Evolutionary conservation across 2,113 vertebrate species (phyloP).

Genomic region (Gymnogyps californianus): DNA sequence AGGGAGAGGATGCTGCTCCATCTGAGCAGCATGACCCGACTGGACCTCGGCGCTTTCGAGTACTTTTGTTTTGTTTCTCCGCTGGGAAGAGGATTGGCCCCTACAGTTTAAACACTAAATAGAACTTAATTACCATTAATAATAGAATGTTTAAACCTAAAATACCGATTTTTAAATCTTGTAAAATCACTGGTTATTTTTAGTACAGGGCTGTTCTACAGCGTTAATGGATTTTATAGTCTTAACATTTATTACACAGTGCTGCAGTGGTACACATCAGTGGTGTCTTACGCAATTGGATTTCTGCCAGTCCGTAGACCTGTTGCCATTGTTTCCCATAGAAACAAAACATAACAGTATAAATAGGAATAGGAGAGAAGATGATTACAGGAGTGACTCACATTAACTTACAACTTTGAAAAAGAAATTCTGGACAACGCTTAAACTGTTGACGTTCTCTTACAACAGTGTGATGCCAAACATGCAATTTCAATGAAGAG

Average conservation of each 20-base stretch:
- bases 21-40: background rate
- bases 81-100: background rate
- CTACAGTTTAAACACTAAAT: background rate
- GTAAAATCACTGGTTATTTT: background rate
- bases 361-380: slow-evolving; percentile 42
- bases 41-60: background rate
- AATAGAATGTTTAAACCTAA: background rate
- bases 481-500: slow-evolving; percentile 43
- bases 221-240: background rate
- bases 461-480: slow-evolving; percentile 35
- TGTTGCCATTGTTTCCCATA: slow-evolving; percentile 60
- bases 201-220: background rate
- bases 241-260: background rate
- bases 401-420: slow-evolving; percentile 36
- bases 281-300: slow-evolving; percentile 13
- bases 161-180: background rate
- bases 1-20: background rate
- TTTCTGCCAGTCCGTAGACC: slow-evolving; percentile 30
- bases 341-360: slow-evolving; percentile 65
- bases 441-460: background rate
- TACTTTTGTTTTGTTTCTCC: background rate
- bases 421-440: slow-evolving; percentile 36
- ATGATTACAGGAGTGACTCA: slow-evolving; percentile 62
- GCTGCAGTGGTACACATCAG: background rate
- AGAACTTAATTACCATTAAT: background rate